phyloP scores from a whole-genome alignment of 92 coral and sea anemone species.

The Epizoanthus scotinus region DNA sequence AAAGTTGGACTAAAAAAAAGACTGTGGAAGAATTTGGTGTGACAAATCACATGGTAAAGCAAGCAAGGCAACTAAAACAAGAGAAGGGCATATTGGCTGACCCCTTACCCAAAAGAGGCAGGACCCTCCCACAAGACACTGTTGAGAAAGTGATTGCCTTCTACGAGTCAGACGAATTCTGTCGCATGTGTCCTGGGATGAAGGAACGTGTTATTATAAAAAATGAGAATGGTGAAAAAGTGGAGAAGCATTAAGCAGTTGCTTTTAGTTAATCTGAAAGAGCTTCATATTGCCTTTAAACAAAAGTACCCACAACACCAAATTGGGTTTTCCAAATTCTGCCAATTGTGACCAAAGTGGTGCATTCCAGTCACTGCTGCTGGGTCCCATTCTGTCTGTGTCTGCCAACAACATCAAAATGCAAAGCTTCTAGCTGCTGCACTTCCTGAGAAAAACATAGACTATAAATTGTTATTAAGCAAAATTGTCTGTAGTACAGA shows the following conservation, averaged over 20 bases:
- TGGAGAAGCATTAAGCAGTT: slow-evolving; percentile 26
- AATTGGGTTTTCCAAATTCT: slow-evolving; percentile 37
- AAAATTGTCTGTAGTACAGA: slow-evolving; percentile 26
- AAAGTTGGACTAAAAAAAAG: neutral
- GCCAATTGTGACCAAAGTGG: slow-evolving; percentile 34
- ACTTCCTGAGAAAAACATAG: slow-evolving; percentile 35
- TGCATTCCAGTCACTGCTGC: slow-evolving; percentile 41
- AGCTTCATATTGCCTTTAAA: slow-evolving; percentile 34
- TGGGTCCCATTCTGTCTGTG: slow-evolving; percentile 18
- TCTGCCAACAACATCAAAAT: slow-evolving; percentile 26
- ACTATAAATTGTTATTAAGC: slow-evolving; percentile 16
- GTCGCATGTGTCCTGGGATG: slow-evolving; percentile 29
- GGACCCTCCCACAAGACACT: slow-evolving; percentile 27
- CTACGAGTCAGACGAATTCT: neutral
- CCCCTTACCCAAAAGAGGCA: slow-evolving; percentile 23
- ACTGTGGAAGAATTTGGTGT: slow-evolving; percentile 16
- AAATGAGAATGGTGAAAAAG: slow-evolving; percentile 28
- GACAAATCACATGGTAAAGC: slow-evolving; percentile 6
- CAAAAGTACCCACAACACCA: slow-evolving; percentile 21
- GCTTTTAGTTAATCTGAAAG: slow-evolving; percentile 32
- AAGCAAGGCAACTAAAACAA: neutral
- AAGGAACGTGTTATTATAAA: slow-evolving; percentile 21
- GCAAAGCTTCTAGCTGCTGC: slow-evolving; percentile 26
- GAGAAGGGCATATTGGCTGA: slow-evolving; percentile 26
- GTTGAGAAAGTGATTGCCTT: slow-evolving; percentile 6